Evolutionary conservation across 1,140 invertebrate genomes (phyloP), one percentile per base, ranked within the genome.

Genomic region (Philopotamus ludificatus): DNA sequence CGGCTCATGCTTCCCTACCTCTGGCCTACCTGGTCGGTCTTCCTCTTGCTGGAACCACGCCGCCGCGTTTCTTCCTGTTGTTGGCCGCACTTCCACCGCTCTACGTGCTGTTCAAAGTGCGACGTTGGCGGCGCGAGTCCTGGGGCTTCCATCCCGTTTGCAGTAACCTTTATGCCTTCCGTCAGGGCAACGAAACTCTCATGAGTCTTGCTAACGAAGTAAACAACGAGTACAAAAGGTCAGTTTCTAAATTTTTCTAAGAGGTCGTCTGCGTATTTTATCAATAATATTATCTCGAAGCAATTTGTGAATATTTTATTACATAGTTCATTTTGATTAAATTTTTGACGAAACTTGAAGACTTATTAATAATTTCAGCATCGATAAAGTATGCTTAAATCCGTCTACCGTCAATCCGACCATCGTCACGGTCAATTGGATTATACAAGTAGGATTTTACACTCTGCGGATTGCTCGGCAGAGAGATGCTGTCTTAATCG

Each of bases 351-450:
- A 57, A 9, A 41, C 41, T 57, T 57, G 3, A 53, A 53, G n/a
- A 49, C 7, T 39, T 8, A 8, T 39, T 64, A 59, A 54, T 68
- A 73, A 65, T 82, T 83, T 50, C 74, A 89, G 88, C 66, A 77
- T 89, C 65, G 88, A 92, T 72, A 93, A 93, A 78, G 85, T 92
- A 63, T 84, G 82, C 18, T 85, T 92, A 63, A 82, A 86, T 51
- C n/a, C n/a, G 82, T 86, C 49, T 90, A 85, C 74, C 83, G 86
- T 2, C 21, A 85, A 82, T 51, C 86, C 85, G 71, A 79, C 93
- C 26, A 83, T 94, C 67, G 89, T 88, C 3, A 94, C 92, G 0
- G 87, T 92, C 72, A 92, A 88, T 70, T 96, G 93, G 92, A 85
- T 96, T n/a, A 86, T 96, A 21, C 93, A 93, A 80, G 85, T 92